A percentile compares a stretch with the other conserved stretches of the same genome.
These are phyloP conservation scores for Lineus longissimus DNA, from an alignment of 1,140 invertebrate species.

Conservation along the genomic window DNA sequence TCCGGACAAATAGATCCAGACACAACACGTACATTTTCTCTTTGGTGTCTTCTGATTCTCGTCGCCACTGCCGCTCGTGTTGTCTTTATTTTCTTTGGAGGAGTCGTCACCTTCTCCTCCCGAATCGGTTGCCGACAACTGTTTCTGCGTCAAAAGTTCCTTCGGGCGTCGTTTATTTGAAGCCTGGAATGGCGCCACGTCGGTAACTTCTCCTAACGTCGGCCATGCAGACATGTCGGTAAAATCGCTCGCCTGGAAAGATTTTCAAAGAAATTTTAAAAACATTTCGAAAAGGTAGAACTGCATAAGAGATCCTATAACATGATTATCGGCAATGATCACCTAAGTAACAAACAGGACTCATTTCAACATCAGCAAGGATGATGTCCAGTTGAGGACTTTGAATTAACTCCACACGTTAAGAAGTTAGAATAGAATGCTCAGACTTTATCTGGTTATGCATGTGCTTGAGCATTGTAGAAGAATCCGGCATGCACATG, in stretches of 20 bases:
- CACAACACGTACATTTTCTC: constrained; percentile 25
- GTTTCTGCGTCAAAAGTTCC: background rate
- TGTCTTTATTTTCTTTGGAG: constrained; percentile 50
- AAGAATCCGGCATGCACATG: no score
- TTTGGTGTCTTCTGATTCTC: constrained; percentile 30
- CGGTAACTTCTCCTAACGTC: constrained; percentile 1
- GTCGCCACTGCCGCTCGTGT: constrained; percentile 27
- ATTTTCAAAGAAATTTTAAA: background rate
- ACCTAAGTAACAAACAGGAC: no score
- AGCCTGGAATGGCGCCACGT: background rate
- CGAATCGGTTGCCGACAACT: background rate
- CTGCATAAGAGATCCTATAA: no score
- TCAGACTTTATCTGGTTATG: no score
- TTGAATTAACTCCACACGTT: no score
- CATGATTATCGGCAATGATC: no score
- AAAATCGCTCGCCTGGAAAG: constrained; percentile 3
- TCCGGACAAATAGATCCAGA: no score
- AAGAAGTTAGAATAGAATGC: no score
- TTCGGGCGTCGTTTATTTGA: background rate
- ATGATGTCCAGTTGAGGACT: no score
- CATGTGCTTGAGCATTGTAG: no score
- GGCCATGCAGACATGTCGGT: background rate
- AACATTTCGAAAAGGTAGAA: no score
- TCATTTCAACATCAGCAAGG: no score
- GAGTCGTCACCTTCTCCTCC: constrained; percentile 43